Percentiles rank a stretch among this genome's conserved stretches.
These are phyloP conservation scores for Stomatorhinus walkeri DNA, from an alignment of 2,797 vertebrate species.

Conservation along the genomic window DNA sequence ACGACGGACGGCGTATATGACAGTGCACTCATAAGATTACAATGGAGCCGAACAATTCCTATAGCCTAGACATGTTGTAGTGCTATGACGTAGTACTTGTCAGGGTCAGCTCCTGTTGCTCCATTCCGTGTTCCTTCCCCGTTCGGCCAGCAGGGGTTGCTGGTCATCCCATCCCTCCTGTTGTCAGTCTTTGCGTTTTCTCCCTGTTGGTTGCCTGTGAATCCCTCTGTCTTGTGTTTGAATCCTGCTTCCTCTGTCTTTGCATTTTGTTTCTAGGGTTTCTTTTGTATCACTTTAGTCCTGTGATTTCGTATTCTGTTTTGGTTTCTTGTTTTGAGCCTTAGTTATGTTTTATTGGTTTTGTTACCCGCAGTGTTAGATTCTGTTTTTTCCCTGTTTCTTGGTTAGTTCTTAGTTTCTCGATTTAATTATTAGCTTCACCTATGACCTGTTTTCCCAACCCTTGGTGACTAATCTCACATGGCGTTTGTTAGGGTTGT, in stretches of 20 bases:
- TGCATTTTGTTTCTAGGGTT: neutral
- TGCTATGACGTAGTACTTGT: neutral
- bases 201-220: neutral
- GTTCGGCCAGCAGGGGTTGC: no score
- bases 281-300: neutral
- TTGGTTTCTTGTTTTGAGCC: neutral
- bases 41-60: neutral
- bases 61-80: neutral
- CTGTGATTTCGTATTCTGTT: neutral
- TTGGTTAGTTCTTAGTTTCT: neutral
- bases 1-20: neutral
- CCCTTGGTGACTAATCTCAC: neutral
- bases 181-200: no score
- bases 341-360: neutral
- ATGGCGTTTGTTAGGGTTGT: neutral
- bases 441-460: neutral
- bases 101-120: no score
- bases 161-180: no score
- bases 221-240: neutral
- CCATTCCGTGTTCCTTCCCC: no score
- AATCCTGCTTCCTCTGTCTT: neutral
- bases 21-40: neutral
- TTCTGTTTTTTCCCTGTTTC: neutral
- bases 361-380: neutral
- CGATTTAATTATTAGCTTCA: neutral